Percentiles rank a stretch among this genome's conserved stretches.
These are phyloP conservation scores for Hyperoplus lanceolatus DNA, from an alignment of 2,797 vertebrate genomes.

Conservation along the genomic window DNA sequence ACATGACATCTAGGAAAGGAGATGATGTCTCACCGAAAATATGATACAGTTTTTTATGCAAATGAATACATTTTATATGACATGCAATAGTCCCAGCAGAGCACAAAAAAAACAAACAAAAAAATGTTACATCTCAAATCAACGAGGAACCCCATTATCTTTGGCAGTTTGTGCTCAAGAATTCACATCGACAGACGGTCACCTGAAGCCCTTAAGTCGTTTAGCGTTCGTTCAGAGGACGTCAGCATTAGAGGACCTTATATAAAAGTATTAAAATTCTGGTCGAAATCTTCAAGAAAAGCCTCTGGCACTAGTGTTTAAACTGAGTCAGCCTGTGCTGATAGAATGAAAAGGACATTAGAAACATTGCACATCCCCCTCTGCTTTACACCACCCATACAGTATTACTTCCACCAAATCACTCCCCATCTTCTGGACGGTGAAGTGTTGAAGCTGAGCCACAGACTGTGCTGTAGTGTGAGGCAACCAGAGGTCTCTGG, in stretches of 20 bases:
- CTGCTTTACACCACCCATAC: slow-evolving; percentile 23
- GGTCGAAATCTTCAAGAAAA: slow-evolving; percentile 1
- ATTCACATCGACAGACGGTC: neutral
- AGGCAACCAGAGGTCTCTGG: slow-evolving; percentile 8
- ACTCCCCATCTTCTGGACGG: slow-evolving; percentile 18
- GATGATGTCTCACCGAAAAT: slow-evolving; percentile 7
- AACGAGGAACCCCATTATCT: slow-evolving; percentile 41
- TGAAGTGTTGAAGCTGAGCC: slow-evolving; percentile 2
- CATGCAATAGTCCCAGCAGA: slow-evolving; percentile 33
- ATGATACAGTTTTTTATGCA: slow-evolving; percentile 7
- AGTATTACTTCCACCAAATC: neutral
- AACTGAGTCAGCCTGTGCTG: slow-evolving; percentile 7
- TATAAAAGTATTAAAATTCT: neutral
- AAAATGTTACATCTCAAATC: slow-evolving; percentile 6
- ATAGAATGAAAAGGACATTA: slow-evolving; percentile 25
- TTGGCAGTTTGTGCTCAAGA: slow-evolving; percentile 34
- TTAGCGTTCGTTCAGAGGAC: neutral
- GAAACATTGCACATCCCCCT: slow-evolving; percentile 62
- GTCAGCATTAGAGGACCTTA: neutral
- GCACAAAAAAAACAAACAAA: neutral
- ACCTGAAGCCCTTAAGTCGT: slow-evolving; percentile 2
- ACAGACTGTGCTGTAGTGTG: neutral
- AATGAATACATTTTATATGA: slow-evolving; percentile 16
- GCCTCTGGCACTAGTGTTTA: slow-evolving; percentile 1
- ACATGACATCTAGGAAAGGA: slow-evolving; percentile 13